Evolutionary conservation across 2,797 vertebrate genomes (phyloP).

Genomic region (Myotis pilosus): DNA sequence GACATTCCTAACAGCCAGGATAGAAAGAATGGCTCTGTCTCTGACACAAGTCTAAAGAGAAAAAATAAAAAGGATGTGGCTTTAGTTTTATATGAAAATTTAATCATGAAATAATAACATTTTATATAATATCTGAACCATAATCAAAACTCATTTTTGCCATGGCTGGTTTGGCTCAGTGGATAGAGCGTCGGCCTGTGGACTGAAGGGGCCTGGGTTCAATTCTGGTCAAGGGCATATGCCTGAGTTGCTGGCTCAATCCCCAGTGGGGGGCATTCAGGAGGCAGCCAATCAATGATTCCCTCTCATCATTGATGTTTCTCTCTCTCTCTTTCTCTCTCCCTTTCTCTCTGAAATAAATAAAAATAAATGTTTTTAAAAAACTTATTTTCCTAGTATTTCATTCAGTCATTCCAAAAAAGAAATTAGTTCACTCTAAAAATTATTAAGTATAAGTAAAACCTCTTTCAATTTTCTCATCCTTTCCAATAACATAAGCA

Average conservation of each 20-base stretch:
- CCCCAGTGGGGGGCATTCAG: too few relatives aligned
- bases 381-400: not conserved
- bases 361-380: too few relatives aligned
- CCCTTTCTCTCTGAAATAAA: too few relatives aligned
- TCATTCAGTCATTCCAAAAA: slow-evolving; percentile 34
- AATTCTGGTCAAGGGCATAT: too few relatives aligned
- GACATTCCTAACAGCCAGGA: slow-evolving; percentile 93
- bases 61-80: slow-evolving; percentile 14
- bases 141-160: slow-evolving; percentile 1
- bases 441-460: not conserved
- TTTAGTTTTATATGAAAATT: slow-evolving; percentile 36
- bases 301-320: too few relatives aligned
- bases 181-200: too few relatives aligned
- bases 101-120: slow-evolving; percentile 2
- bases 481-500: slow-evolving; percentile 9
- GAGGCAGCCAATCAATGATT: too few relatives aligned
- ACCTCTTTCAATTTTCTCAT: slow-evolving; percentile 8
- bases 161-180: too few relatives aligned
- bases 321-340: too few relatives aligned
- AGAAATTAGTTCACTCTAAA: slow-evolving; percentile 36
- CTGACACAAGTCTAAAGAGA: slow-evolving; percentile 91
- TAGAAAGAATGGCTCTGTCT: slow-evolving; percentile 92
- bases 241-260: too few relatives aligned
- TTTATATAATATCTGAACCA: slow-evolving; percentile 6
- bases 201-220: too few relatives aligned